Conservation (phyloP, 2,888 invertebrate genomes). For the Aproaerema taeniolella region DNA sequence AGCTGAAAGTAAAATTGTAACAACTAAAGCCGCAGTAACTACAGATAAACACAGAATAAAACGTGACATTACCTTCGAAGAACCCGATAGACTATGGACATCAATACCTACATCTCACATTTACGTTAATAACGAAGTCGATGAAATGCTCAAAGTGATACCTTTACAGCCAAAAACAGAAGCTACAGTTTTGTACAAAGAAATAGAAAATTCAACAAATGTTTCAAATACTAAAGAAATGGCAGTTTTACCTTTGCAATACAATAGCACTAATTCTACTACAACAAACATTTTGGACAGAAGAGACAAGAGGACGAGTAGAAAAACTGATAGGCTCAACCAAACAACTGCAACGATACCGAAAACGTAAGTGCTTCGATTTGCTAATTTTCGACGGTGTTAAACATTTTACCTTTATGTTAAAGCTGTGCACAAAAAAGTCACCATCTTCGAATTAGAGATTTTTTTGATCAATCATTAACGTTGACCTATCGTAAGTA, state of each 20-base stretch:
- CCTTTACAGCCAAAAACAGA: constrained; percentile 35
- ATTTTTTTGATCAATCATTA: no score
- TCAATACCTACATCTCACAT: constrained; percentile 30
- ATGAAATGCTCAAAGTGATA: constrained; percentile 52
- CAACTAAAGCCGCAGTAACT: constrained; percentile 32
- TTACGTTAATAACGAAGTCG: constrained; percentile 38
- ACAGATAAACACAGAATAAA: constrained; percentile 41
- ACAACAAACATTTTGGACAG: constrained; percentile 58
- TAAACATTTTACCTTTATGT: no score
- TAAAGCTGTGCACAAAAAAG: no score
- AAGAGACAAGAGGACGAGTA: constrained; percentile 68
- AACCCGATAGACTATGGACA: constrained; percentile 41
- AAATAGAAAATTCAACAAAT: constrained; percentile 19
- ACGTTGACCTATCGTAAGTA: no score
- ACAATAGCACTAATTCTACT: constrained; percentile 60
- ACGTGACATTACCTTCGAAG: constrained; percentile 43
- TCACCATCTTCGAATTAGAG: no score
- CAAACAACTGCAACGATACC: constrained; percentile 70
- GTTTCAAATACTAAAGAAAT: constrained; percentile 34
- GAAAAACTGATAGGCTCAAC: constrained; percentile 68
- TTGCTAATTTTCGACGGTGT: no score
- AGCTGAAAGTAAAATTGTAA: constrained; percentile 29
- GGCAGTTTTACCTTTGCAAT: constrained; percentile 52
- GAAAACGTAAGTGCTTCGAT: constrained; percentile 68
- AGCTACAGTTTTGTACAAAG: constrained; percentile 22